Base-by-base conservation (phyloP, 2,113 vertebrate genomes). In the Anhinga anhinga region DNA sequence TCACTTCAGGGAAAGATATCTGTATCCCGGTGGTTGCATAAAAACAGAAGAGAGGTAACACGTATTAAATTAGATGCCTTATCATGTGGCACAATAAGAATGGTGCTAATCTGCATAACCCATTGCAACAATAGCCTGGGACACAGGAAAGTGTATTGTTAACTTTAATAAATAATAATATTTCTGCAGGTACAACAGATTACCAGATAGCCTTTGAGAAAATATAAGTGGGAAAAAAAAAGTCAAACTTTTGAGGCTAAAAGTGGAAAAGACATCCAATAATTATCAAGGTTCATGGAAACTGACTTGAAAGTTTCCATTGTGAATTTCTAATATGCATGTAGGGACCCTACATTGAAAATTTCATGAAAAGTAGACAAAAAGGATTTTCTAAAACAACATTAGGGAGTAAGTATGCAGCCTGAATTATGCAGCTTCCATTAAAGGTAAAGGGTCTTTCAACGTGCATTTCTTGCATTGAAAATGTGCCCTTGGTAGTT, bases 381-480 rank as follows among this genome's bases (percentile, higher is more conserved):
- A 96, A 95, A 92, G 6, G 9, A 30, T 82, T 93, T 94, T 93
- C 72, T 90, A 49, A 94, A 95, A 71, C 81, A 97, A 58, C 52
- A 61, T 79, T 42, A 86, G n/a, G 30, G 72, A 91, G 32, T 34
- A 86, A 83, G 70, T 76, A 82, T 58, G 80, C 76, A 69, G 52
- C 40, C 72, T 86, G 42, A 88, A 82, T 82, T 63, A 53, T 17
- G 6, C 42, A 55, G 77, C 58, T 84, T 88, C 89, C 40, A 67
- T 95, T 97, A 90, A 91, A 67, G 59, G 77, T 78, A 95, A 95
- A 86, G 76, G 44, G 18, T 70, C 42, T 79, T 79, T 66, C 59
- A 90, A 15, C 27, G 4, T 66, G 44, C 76, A 52, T 93, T 77
- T 59, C 62, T 88, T 82, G n/a, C 63, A n/a, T 5, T 77, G 72